Conservation (phyloP, 2,888 invertebrate genomes). For the Euspilapteryx auroguttella region DNA sequence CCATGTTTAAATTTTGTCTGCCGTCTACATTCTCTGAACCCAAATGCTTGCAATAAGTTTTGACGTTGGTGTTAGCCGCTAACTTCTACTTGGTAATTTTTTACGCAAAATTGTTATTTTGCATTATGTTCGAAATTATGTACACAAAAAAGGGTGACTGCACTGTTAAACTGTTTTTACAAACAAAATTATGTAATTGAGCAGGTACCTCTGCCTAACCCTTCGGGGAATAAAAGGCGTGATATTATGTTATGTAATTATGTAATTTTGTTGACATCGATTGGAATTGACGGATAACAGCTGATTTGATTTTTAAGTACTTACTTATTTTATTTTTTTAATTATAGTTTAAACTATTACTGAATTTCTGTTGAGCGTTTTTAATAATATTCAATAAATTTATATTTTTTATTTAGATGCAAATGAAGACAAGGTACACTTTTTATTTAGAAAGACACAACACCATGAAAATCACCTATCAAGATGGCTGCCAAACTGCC, state of each 20-base stretch:
- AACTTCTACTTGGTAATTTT: too few species aligned
- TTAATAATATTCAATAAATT: constrained; percentile 19
- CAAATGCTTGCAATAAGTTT: too few species aligned
- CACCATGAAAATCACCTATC: constrained; percentile 37
- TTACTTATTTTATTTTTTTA: too few species aligned
- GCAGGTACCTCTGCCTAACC: too few species aligned
- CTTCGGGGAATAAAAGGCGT: too few species aligned
- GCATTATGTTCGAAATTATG: too few species aligned
- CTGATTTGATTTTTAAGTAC: constrained; percentile 55
- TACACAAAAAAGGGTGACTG: constrained; percentile 46
- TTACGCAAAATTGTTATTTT: too few species aligned
- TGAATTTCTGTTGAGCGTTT: constrained; percentile 19
- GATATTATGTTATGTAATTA: too few species aligned
- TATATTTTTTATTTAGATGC: too few species aligned
- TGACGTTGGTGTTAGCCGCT: too few species aligned
- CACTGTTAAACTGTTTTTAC: constrained; percentile 59
- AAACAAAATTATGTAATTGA: constrained; percentile 64
- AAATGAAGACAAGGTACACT: too few species aligned
- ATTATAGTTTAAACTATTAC: constrained; percentile 9
- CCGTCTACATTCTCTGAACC: too few species aligned
- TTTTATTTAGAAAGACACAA: constrained; percentile 39
- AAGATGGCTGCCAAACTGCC: constrained; percentile 32
- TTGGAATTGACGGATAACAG: constrained; percentile 63
- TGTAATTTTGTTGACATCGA: constrained; percentile 64
- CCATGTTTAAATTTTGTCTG: constrained; percentile 24